These are phyloP conservation scores for Colletes collaris DNA, from an alignment of 2,888 invertebrate genomes.

Conservation along the genomic window DNA sequence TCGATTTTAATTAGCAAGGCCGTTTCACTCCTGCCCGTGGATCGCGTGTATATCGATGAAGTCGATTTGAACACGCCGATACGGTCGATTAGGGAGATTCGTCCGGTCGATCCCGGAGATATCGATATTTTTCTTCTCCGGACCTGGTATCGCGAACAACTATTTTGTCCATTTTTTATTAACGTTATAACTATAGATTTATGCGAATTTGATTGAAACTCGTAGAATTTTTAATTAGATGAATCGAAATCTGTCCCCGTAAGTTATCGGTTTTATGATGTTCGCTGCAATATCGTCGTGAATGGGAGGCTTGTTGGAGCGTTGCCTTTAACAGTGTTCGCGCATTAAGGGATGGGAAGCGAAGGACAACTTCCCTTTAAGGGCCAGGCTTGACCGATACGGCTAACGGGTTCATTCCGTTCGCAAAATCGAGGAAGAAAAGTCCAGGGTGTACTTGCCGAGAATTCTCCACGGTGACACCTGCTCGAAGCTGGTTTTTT, in stretches of 20 bases:
- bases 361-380: conserved; percentile 74
- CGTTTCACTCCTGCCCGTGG: too few species aligned
- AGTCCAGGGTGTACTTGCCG: conserved; percentile 40
- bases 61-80: not conserved
- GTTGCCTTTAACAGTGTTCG: conserved; percentile 31
- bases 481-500: conserved; percentile 44
- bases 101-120: too few species aligned
- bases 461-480: conserved; percentile 52
- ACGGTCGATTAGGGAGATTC: too few species aligned
- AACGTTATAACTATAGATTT: too few species aligned
- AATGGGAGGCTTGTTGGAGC: conserved; percentile 4
- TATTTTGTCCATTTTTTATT: not conserved
- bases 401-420: conserved; percentile 77
- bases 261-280: not conserved
- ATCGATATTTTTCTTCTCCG: too few species aligned
- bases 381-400: conserved; percentile 73
- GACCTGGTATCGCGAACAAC: too few species aligned
- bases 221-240: too few species aligned
- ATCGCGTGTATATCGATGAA: not conserved
- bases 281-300: not conserved
- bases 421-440: conserved; percentile 66
- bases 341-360: conserved; percentile 49
- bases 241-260: too few species aligned
- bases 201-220: too few species aligned
- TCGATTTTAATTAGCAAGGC: conserved; percentile 22